Conservation (phyloP, 2,888 invertebrate genomes). For the Lasioglossum vierecki region DNA sequence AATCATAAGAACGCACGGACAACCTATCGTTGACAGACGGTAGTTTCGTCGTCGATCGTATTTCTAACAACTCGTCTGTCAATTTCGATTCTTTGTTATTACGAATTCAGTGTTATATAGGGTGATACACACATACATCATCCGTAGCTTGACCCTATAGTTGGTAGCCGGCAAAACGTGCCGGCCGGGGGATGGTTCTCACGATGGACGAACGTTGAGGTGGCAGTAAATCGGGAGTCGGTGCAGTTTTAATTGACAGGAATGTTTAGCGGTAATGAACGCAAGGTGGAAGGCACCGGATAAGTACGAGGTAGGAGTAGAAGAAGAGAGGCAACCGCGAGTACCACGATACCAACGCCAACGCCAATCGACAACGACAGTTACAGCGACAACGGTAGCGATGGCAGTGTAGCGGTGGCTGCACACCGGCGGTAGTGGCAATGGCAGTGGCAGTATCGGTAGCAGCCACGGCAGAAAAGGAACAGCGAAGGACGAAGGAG, state of each 20-base stretch:
- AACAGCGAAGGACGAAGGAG: constrained; percentile 52
- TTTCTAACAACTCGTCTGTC: too few relatives aligned
- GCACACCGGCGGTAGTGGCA: constrained; percentile 40
- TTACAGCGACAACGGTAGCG: constrained; percentile 11
- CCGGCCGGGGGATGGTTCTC: constrained; percentile 10
- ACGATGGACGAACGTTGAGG: constrained; percentile 40
- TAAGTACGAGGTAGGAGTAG: constrained; percentile 56
- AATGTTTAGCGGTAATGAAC: constrained; percentile 83
- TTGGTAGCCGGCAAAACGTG: constrained; percentile 15
- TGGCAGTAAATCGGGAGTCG: constrained; percentile 77
- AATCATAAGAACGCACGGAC: too few relatives aligned
- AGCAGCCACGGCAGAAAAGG: constrained; percentile 68
- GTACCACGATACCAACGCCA: constrained; percentile 31
- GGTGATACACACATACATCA: too few relatives aligned
- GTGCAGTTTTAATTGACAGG: constrained; percentile 83
- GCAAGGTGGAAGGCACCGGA: constrained; percentile 68
- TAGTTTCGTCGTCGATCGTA: too few relatives aligned
- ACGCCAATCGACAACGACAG: constrained; percentile 8
- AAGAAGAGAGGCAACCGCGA: constrained; percentile 25
- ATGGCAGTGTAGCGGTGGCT: neutral
- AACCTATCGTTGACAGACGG: too few relatives aligned
- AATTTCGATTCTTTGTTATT: too few relatives aligned
- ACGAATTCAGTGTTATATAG: too few relatives aligned
- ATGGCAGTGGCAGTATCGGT: constrained; percentile 47
- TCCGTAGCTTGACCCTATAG: too few relatives aligned